Evolutionary conservation across 2,797 vertebrate genomes (phyloP).

Genomic region (Carcharodon carcharias): DNA sequence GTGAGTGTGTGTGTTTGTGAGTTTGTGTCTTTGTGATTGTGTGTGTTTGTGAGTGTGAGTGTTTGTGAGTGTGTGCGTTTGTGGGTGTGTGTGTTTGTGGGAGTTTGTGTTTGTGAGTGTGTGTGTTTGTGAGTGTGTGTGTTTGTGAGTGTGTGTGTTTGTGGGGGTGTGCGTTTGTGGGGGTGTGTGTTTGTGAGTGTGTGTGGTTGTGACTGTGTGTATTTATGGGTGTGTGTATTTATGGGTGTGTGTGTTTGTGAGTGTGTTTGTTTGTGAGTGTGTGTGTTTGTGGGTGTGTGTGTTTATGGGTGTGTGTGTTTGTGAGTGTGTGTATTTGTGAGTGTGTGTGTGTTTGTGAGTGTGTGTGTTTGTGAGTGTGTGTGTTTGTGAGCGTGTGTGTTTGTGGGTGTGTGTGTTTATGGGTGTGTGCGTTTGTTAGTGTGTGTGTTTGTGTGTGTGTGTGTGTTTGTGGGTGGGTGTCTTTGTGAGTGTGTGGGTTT

Average conservation of each 20-base stretch:
- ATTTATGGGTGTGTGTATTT: neutral
- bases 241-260: neutral
- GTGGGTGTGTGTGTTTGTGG: neutral
- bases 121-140: neutral
- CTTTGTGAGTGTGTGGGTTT: no score
- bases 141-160: neutral
- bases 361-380: neutral
- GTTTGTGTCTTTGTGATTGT: neutral
- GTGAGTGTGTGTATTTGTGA: neutral
- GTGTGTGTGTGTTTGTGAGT: neutral
- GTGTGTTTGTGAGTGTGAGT: neutral
- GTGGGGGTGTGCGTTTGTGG: no score
- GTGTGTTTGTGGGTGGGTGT: no score
- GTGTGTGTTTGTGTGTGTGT: neutral
- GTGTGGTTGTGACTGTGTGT: neutral
- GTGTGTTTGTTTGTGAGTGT: no score
- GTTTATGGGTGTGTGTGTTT: no score
- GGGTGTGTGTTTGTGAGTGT: neutral
- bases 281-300: neutral
- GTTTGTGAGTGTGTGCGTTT: neutral
- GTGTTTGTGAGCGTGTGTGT: neutral
- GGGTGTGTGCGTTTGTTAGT: no score
- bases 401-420: no score
- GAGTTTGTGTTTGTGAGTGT: accelerated
- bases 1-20: neutral